Evolutionary conservation across 2,113 vertebrate species (phyloP).

Genomic region (Caranx ignobilis): DNA sequence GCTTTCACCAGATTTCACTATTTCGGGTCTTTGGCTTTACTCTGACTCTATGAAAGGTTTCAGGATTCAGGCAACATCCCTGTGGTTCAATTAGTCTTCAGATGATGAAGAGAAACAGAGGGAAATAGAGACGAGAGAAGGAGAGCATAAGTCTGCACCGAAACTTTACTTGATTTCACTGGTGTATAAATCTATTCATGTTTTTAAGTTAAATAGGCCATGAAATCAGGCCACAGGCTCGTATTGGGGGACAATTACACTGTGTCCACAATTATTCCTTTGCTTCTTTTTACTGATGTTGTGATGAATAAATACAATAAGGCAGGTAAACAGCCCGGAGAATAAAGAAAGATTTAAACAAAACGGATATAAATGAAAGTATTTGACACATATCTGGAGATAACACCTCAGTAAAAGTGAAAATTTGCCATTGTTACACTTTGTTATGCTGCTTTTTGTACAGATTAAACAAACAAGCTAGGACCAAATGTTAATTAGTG

Average conservation of each 20-base stretch:
- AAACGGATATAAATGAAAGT: too few species aligned
- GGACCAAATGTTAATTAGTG: background rate
- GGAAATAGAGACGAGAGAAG: constrained; percentile 8
- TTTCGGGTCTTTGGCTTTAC: background rate
- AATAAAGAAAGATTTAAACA: background rate
- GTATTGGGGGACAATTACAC: background rate
- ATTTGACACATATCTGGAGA: background rate
- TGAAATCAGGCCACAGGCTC: constrained; percentile 34
- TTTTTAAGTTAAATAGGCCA: constrained; percentile 43
- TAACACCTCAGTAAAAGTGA: background rate
- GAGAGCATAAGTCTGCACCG: constrained; percentile 2
- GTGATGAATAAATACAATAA: background rate
- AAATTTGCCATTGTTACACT: background rate
- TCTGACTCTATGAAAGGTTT: background rate
- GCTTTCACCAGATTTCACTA: constrained; percentile 11
- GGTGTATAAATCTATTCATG: constrained; percentile 2
- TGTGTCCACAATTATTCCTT: background rate
- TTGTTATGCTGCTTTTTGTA: background rate
- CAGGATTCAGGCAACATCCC: constrained; percentile 33
- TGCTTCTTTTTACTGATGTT: background rate
- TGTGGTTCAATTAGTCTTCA: constrained; percentile 64
- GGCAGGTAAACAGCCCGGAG: background rate
- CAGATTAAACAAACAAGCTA: background rate
- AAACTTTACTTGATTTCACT: constrained; percentile 5
- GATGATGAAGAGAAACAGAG: constrained; percentile 21